Evolutionary conservation across 2,113 vertebrate genomes (phyloP), one percentile per base, ranked within the genome.

Genomic region (Romanogobio albipinnatus): DNA sequence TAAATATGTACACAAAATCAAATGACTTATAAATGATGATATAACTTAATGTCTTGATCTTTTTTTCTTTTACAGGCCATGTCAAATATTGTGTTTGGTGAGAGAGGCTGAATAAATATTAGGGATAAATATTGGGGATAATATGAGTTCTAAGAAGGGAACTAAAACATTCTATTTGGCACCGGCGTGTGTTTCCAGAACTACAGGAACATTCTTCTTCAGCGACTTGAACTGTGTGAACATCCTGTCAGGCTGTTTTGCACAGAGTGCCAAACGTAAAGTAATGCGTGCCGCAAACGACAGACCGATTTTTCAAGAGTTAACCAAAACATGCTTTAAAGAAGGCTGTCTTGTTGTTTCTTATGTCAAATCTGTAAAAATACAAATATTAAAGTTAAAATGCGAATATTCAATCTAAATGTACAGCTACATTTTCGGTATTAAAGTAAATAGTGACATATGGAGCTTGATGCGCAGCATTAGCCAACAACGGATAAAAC

Each of bases 71-170:
- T 70, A 36, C 68, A n/a, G 86, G 91, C 88, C 91, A 93, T 88
- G 84, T 80, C 86, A 90, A 92, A 93, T 93, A 92, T 93, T 93
- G 87, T 90, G 92, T 86, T 92, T 92, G 88, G 91, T 91, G 53
- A 71, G 81, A 1, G 7, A 58, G 62, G 85, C 62, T 88, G 88
- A 74, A 80, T 84, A 64, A 88, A 87, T 82, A 87, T 68, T 61
- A 45, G 75, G 78, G 89, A 87, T 87, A 73, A 84, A 90, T 82
- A 87, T 53, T 47, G 49, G 73, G 78, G 89, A 87, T 88, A 84
- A 81, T 84, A 68, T 85, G 85, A 89, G 66, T 73, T 79, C 68
- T 82, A 71, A 76, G 71, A 83, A 89, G 71, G 85, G 78, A 91
- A 89, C 87, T 82, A 78, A 89, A 90, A 91, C 89, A 90, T 88